A percentile compares a stretch with the other conserved stretches of the same genome.
These are phyloP conservation scores for Standfussiana lucernea DNA, from an alignment of 2,888 invertebrate genomes.

Conservation along the genomic window DNA sequence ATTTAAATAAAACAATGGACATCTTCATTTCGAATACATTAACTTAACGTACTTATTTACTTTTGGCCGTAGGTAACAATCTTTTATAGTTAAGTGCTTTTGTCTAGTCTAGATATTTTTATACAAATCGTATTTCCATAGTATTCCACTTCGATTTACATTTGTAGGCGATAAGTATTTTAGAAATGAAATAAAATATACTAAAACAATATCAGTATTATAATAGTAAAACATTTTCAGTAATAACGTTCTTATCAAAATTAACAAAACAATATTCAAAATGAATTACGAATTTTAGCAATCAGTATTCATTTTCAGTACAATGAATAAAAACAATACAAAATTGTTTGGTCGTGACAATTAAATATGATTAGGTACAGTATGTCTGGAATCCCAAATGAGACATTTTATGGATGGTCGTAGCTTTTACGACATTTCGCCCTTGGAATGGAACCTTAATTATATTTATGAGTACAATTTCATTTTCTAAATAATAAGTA, in stretches of 20 bases:
- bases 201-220: constrained; percentile 2
- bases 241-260: constrained; percentile 3
- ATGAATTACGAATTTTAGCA: constrained; percentile 33
- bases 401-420: constrained; percentile 53
- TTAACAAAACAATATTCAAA: constrained; percentile 23
- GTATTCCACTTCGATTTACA: background rate
- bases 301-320: constrained; percentile 45
- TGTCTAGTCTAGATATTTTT: background rate
- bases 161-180: background rate
- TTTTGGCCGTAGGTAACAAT: background rate
- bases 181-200: background rate
- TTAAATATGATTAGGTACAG: constrained; percentile 53
- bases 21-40: constrained; percentile 5
- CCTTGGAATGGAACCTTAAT: constrained; percentile 52
- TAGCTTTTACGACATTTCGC: constrained; percentile 50
- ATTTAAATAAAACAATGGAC: constrained; percentile 6
- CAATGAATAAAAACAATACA: constrained; percentile 48
- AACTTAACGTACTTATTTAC: background rate
- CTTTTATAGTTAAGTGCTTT: constrained; percentile 4
- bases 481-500: constrained; percentile 58
- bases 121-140: constrained; percentile 6
- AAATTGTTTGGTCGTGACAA: constrained; percentile 43
- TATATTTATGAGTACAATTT: constrained; percentile 55
- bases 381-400: constrained; percentile 57
- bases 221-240: constrained; percentile 10